Evolutionary conservation across 2,888 invertebrate genomes (phyloP).

Genomic region (Pegoplata infirma): DNA sequence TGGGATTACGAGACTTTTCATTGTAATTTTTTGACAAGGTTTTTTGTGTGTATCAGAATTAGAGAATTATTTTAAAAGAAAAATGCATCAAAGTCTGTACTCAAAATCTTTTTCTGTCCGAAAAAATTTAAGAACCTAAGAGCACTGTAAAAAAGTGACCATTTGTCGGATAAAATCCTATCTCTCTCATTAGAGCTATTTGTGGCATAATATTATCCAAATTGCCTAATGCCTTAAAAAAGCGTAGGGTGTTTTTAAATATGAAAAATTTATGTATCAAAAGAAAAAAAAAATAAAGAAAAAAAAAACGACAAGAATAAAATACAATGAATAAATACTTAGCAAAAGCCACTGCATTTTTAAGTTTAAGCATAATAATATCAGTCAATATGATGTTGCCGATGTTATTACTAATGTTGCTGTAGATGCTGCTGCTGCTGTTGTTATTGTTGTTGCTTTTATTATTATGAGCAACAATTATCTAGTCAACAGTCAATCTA

Average conservation of each 20-base stretch:
- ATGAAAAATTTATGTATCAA: constrained; percentile 42
- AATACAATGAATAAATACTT: constrained; percentile 42
- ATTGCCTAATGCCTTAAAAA: no score
- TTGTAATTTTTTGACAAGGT: no score
- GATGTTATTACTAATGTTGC: constrained; percentile 65
- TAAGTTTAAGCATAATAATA: constrained; percentile 47
- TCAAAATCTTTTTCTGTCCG: no score
- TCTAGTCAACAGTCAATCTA: constrained; percentile 76
- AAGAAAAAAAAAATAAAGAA: constrained; percentile 4
- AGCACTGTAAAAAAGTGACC: no score
- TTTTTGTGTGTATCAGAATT: no score
- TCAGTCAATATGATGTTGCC: constrained; percentile 51
- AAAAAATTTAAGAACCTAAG: no score
- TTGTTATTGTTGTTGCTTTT: constrained; percentile 46
- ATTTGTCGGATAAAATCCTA: no score
- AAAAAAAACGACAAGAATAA: constrained; percentile 27
- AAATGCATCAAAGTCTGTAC: no score
- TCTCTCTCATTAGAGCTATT: no score
- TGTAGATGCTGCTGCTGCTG: constrained; percentile 19
- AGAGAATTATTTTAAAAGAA: no score
- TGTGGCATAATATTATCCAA: no score
- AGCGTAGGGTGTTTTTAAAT: constrained; percentile 27
- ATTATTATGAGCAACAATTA: constrained; percentile 71
- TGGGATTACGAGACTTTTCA: no score
- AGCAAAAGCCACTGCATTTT: constrained; percentile 48